Percentiles rank a stretch among this genome's conserved stretches.
phyloP scores from a whole-genome alignment of 2,113 vertebrate species.

The Melanotaenia duboulayi region DNA sequence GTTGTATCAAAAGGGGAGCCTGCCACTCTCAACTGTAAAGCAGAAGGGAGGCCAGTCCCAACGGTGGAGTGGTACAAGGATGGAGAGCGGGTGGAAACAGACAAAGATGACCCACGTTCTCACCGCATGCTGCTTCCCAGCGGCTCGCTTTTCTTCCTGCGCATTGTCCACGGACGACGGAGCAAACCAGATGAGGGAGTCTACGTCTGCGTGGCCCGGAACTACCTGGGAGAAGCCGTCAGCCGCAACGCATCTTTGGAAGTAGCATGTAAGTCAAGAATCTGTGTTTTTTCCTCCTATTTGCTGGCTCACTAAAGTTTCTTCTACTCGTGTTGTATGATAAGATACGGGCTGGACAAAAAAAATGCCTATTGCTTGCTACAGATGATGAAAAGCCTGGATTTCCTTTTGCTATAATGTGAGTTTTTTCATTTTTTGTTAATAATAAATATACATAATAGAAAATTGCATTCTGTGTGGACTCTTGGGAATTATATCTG shows the following conservation, averaged over 20 bases:
- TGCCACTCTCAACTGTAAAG: slow-evolving; percentile 98
- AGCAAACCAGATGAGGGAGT: slow-evolving; percentile 97
- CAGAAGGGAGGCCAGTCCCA: slow-evolving; percentile 94
- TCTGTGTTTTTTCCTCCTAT: neutral
- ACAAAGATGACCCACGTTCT: slow-evolving; percentile 95
- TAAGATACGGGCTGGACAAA: neutral
- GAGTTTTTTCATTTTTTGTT: neutral
- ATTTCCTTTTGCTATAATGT: slow-evolving; percentile 20
- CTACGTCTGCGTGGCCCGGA: slow-evolving; percentile 96
- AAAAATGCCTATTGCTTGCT: neutral
- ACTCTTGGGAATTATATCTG: slow-evolving; percentile 34
- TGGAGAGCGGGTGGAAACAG: slow-evolving; percentile 95
- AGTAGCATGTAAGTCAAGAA: slow-evolving; percentile 94
- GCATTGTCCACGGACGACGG: slow-evolving; percentile 95
- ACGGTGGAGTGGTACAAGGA: slow-evolving; percentile 99
- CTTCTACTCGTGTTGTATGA: neutral
- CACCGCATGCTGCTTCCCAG: slow-evolving; percentile 98
- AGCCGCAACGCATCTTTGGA: slow-evolving; percentile 98
- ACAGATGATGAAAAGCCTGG: slow-evolving; percentile 23
- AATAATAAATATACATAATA: slow-evolving; percentile 24
- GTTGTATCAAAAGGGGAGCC: slow-evolving; percentile 99
- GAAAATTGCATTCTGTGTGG: slow-evolving; percentile 17
- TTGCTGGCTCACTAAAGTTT: neutral
- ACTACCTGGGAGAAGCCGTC: slow-evolving; percentile 98
- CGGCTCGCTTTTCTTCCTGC: slow-evolving; percentile 96